Evolutionary conservation across 2,797 vertebrate genomes (phyloP), one percentile per base, ranked within the genome.

Genomic region (Syngnathus rostellatus): DNA sequence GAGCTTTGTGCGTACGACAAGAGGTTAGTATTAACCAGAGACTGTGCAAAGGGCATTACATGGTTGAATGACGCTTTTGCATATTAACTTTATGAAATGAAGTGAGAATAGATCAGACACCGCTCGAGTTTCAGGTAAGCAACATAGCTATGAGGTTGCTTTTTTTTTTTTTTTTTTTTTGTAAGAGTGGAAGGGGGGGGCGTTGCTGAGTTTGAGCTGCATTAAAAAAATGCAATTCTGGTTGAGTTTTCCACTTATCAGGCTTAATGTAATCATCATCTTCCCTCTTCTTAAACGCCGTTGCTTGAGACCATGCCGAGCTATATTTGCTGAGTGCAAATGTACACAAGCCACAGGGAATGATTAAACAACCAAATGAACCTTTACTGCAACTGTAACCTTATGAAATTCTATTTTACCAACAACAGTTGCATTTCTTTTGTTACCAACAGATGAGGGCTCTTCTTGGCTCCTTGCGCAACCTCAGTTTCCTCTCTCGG

Each of bases 381-480:
- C 43, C 43, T 41, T 41, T 41, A 41, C 40, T 41, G 6, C 9
- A 41, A 41, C 40, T 41, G 8, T 10, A 41, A 10, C 40, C 40
- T 41, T 8, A 41, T 43, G 8, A 19, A 48, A 17, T 48, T 5
- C 12, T 19, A 48, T 16, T 48, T 3, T 43, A 39, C 38, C 57
- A 11, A 23, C 11, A 1, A 19, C 16, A 21, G 41, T 66, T 48
- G 51, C 8, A n/a, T 54, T 39, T n/a, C 23, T 65, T 67, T 65
- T 67, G 38, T 73, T 45, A 10, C 63, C 45, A n/a, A 53, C 75
- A 90, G 90, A 91, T 92, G 92, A 87, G 83, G 80, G 68, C 87
- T 74, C 73, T 80, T 69, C 70, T 77, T 71, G 66, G 9, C 41
- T 77, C 69, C 57, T 74, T 80, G 57, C 31, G 66, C 61, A 66